Base-by-base conservation (phyloP, 2,888 invertebrate genomes). In the Pachliopta kotzebuea region DNA sequence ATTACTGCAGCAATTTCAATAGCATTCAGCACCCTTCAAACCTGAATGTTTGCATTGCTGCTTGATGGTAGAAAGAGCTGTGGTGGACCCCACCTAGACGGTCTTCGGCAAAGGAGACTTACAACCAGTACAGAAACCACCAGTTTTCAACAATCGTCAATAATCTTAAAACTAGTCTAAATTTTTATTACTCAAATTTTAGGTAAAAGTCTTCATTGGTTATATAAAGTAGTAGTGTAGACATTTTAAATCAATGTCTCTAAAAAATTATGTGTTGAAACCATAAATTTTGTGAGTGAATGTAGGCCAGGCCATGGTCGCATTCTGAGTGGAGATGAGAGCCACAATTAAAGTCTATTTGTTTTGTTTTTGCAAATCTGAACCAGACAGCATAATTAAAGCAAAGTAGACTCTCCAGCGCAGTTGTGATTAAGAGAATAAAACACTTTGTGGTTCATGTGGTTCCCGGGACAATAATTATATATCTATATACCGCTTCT, bases 361-460 rank as follows among this genome's bases (percentile, higher is more conserved):
- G 60, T 37, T 14, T 37, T 52, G 37, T 21, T 31, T 60, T 23
- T 31, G 23, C 60, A 21, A 52, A 31, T 21, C 29, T 45, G 45
- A 18, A 52, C 21, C 50, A 21, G 50, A 21, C 21, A 14, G 50
- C 21, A 23, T 21, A 23, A 52, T 52, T 52, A 52, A 52, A 21
- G 50, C 50, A 52, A 21, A 21, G 21, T 52, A 21, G 50, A 52
- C 50, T 21, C 21, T 21, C 0, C n/a, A 21, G 21, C 8, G n/a
- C 50, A n/a, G 50, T 52, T 45, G 45, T 45, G n/a, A 52, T 52
- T n/a, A 52, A 21, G 50, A 52, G 14, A 52, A 21, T 52, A 21
- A 52, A 52, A 52, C 50, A 52, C 50, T 52, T 52, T 52, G 21
- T 14, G 11, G 7, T 52, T 3, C 11, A 14, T 23, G 50, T 21